Conservation (phyloP, 2,113 vertebrate genomes). For the Cyprinodon variegatus region DNA sequence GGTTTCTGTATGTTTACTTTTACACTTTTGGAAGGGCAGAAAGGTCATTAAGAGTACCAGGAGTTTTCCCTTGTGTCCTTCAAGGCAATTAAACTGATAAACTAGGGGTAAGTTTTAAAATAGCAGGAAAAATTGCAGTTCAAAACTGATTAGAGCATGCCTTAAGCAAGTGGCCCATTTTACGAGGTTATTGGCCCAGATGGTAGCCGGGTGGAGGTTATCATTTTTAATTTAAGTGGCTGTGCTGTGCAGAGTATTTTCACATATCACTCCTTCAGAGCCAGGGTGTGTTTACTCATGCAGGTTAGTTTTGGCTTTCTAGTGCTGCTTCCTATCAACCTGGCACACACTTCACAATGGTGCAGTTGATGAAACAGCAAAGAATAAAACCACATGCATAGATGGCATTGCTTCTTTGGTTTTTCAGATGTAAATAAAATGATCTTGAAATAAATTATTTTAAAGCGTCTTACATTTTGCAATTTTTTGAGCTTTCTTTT, state of each 20-base stretch:
- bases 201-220: neutral
- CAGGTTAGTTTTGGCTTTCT: neutral
- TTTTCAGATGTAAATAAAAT: too few species aligned
- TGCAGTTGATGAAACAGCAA: too few species aligned
- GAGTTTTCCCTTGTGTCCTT: neutral
- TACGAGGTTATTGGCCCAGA: neutral
- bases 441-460: too few species aligned
- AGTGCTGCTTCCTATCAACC: neutral
- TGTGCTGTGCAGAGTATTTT: neutral
- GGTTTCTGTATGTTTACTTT: neutral
- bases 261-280: too few species aligned
- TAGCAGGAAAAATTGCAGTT: neutral
- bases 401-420: too few species aligned
- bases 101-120: neutral
- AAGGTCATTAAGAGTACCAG: neutral
- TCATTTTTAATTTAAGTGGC: neutral
- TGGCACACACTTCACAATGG: neutral
- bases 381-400: too few species aligned
- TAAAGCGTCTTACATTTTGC: too few species aligned
- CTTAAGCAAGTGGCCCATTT: neutral
- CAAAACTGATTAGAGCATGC: conserved; percentile 5
- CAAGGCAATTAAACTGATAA: conserved; percentile 1
- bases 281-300: neutral
- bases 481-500: neutral
- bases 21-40: neutral